phyloP scores from a whole-genome alignment of 2,888 invertebrate genomes.

The Stegana nigrithorax region DNA sequence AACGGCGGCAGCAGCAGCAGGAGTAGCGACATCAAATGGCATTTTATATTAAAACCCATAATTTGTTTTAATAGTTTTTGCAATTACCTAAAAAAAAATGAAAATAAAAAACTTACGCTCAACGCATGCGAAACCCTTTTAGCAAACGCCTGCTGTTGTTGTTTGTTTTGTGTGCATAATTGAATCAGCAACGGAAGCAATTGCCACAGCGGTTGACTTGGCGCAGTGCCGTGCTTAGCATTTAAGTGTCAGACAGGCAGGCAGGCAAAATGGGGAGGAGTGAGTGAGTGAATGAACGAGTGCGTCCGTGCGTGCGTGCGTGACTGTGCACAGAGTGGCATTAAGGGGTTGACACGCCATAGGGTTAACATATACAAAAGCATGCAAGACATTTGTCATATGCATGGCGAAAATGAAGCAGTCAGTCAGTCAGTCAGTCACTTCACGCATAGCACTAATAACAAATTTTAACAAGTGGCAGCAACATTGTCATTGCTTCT shows the following conservation, averaged over 20 bases:
- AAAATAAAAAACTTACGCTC: constrained; percentile 1
- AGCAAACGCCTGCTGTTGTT: neutral
- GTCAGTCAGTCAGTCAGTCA: too few species aligned
- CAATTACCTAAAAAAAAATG: constrained; percentile 49
- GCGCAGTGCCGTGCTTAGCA: constrained; percentile 34
- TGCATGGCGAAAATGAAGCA: neutral
- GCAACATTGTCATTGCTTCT: too few species aligned
- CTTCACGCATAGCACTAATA: neutral
- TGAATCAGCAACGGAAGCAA: constrained; percentile 35
- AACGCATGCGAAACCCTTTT: constrained; percentile 30
- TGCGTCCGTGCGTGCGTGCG: neutral
- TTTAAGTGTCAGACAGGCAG: constrained; percentile 23
- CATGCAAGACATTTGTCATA: constrained; percentile 44
- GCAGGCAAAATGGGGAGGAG: neutral
- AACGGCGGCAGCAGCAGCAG: neutral
- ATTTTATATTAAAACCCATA: constrained; percentile 63
- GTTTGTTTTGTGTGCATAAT: constrained; percentile 1
- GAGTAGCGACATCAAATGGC: constrained; percentile 32
- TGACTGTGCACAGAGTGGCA: neutral
- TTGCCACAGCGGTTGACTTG: constrained; percentile 28
- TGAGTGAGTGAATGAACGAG: neutral
- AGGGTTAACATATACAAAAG: neutral
- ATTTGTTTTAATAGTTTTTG: constrained; percentile 64
- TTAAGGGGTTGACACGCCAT: too few species aligned
- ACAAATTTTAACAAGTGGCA: constrained; percentile 1